Evolutionary conservation across 1,140 invertebrate species (phyloP), one percentile per base, ranked within the genome.

Genomic region (silkworm (Bombyx mori)): DNA sequence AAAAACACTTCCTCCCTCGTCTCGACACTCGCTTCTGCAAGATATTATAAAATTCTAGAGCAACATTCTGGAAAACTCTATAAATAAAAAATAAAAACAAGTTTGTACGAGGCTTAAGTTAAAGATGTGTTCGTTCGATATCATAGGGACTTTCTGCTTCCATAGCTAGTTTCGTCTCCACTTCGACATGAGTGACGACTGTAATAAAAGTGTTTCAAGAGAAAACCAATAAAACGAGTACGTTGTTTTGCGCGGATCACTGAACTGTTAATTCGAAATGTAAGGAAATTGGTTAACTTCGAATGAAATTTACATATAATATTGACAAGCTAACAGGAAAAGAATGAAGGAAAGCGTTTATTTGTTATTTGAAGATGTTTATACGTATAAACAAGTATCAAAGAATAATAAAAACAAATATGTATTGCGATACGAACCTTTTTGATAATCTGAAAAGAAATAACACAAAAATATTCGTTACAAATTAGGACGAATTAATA

Each of bases 201-300:
- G 60, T 59, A 56, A 57, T 55, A 63, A 54, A 61, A 63, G 48
- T 52, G 48, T 47, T 48, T 51, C 48, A 62, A 57, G 35, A 35
- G 48, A 48, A 58, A 67, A 54, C 60, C 60, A 66, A 70, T 70
- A 70, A 66, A 66, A 65, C 62, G 58, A 54, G 58, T 9, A 59
- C 35, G 46, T 50, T 60, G 56, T 51, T 56, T 61, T 54, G 57
- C 53, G 43, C 54, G 55, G 49, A 56, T 47, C 62, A 65, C 44
- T 65, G 58, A 62, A 66, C 64, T 66, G 64, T 60, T 62, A 60
- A 60, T 56, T 42, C 18, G 44, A 60, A 62, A 60, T 66, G 60
- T 58, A 60, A 66, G 53, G 52, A 54, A 55, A 60, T 60, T 65
- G 59, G 57, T 52, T 50, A 49, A 54, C 52, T 54, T 58, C 46